Conservation (phyloP, 2,888 invertebrate genomes). For the Melipona beecheii region DNA sequence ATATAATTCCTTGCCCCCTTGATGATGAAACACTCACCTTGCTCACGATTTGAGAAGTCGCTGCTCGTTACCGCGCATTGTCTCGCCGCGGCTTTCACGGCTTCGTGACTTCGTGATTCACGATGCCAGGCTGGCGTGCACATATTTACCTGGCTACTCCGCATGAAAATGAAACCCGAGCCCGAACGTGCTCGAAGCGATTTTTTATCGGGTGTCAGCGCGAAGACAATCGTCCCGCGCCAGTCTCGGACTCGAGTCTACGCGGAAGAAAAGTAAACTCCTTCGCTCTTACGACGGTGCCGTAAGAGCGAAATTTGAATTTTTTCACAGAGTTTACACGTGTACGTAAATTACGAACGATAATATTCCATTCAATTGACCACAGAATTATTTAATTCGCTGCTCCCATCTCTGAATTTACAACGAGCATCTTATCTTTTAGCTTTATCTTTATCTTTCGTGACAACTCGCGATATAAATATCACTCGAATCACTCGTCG, state of each 20-base stretch:
- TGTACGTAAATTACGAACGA: too few relatives aligned
- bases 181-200: slow-evolving; percentile 49
- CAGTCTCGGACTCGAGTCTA: not conserved
- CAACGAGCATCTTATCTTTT: too few relatives aligned
- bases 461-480: too few relatives aligned
- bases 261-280: too few relatives aligned
- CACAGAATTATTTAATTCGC: too few relatives aligned
- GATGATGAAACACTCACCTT: slow-evolving; percentile 42
- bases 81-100: slow-evolving; percentile 57
- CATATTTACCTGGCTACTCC: slow-evolving; percentile 61
- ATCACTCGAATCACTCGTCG: too few relatives aligned
- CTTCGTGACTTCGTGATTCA: slow-evolving; percentile 69
- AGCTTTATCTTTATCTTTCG: too few relatives aligned
- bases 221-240: slow-evolving; percentile 20
- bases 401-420: too few relatives aligned
- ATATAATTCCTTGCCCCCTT: not conserved
- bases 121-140: slow-evolving; percentile 45
- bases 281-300: too few relatives aligned
- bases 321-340: too few relatives aligned
- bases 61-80: slow-evolving; percentile 62
- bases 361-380: too few relatives aligned
- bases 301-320: too few relatives aligned
- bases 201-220: slow-evolving; percentile 49
- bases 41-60: slow-evolving; percentile 55
- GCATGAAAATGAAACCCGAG: slow-evolving; percentile 63